Evolutionary conservation across 2,113 vertebrate genomes (phyloP).

Genomic region (Thalassarche chlororhynchos): DNA sequence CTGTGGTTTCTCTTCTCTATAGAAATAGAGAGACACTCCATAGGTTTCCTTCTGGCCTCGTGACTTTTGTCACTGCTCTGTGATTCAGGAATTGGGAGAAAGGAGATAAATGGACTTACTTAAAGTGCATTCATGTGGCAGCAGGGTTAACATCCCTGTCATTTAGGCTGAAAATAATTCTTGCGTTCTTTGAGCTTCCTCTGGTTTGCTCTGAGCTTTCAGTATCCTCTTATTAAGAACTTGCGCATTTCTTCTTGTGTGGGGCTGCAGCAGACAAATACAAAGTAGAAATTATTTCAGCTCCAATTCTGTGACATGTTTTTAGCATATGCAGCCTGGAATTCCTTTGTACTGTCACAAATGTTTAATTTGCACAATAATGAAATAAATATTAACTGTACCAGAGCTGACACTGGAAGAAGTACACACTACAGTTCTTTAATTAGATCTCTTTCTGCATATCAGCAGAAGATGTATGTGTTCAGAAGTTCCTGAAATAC

Average conservation of each 20-base stretch:
- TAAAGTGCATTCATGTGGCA: background rate
- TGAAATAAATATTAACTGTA: background rate
- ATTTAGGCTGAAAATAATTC: background rate
- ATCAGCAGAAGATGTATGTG: background rate
- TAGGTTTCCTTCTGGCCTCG: fast-evolving
- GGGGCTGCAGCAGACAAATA: background rate
- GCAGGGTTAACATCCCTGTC: background rate
- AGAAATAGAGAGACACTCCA: background rate
- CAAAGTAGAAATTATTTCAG: background rate
- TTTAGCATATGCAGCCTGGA: background rate
- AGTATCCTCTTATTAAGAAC: background rate
- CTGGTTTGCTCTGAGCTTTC: background rate
- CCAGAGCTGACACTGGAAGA: background rate
- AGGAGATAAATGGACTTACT: background rate
- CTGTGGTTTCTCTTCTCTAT: fast-evolving
- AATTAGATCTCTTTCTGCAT: background rate
- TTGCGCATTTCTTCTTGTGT: background rate
- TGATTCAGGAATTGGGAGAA: background rate
- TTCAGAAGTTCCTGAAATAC: background rate
- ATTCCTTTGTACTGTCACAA: constrained; percentile 8
- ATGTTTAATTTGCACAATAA: background rate
- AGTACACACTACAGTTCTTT: background rate
- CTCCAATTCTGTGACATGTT: background rate
- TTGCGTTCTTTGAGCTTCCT: background rate
- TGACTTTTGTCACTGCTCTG: background rate